These are phyloP conservation scores for Bugulina stolonifera DNA, from an alignment of 2,888 invertebrate genomes.

Conservation along the genomic window DNA sequence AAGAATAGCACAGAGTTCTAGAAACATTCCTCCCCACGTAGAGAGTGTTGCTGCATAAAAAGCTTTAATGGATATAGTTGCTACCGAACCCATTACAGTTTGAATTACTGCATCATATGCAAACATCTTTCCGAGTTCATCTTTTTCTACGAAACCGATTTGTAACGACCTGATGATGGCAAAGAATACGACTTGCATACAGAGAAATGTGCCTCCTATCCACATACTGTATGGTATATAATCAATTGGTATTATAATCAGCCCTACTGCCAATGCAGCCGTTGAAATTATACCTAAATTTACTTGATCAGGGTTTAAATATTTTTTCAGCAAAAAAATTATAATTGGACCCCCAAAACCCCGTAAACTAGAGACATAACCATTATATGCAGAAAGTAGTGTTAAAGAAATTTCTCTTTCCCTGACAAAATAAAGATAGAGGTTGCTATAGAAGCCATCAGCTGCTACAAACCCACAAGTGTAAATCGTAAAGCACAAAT, in stretches of 20 bases:
- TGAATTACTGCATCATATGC: background rate
- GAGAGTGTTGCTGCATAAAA: background rate
- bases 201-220: background rate
- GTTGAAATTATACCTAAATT: background rate
- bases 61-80: background rate
- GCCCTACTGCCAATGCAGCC: background rate
- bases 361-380: too few species aligned
- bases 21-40: background rate
- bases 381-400: background rate
- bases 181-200: background rate
- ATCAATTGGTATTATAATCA: background rate
- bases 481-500: background rate
- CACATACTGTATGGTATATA: background rate
- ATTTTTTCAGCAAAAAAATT: background rate
- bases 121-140: constrained; percentile 13
- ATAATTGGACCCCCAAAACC: background rate
- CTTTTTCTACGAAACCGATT: background rate
- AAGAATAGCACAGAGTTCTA: background rate
- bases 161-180: background rate
- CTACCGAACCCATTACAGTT: background rate
- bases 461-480: background rate
- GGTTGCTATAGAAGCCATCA: background rate
- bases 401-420: background rate
- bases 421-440: constrained; percentile 10
- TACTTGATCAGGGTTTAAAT: background rate